Evolutionary conservation across 2,113 vertebrate genomes (phyloP), one percentile per base, ranked within the genome.

Genomic region (Hippocampus abdominalis): DNA sequence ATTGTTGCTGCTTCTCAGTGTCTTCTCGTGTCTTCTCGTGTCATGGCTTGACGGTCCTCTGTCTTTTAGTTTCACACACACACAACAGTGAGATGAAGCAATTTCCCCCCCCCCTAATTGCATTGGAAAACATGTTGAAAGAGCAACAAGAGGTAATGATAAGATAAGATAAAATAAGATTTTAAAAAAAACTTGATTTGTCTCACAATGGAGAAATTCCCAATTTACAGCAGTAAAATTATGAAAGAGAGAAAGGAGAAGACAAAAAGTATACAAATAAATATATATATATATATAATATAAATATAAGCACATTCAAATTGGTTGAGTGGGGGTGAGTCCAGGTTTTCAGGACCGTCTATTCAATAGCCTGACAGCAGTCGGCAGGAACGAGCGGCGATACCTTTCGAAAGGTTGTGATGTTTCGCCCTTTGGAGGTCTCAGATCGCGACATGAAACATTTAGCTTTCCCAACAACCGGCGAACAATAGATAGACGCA

Each of bases 401-500:
- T 36, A 36, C 32, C 32, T 36, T 36, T 36, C 72, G 85, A 88
- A 88, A 87, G 85, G 81, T 85, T 67, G 44, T 9, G 57, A 73
- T 89, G 82, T 90, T 87, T 87, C 82, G n/a, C 77, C 81, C 78
- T 32, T 73, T 66, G 81, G 77, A 84, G 89, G 84, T 91, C 88
- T 89, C 80, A 79, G 88, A 85, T 86, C 83, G 71, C 66, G 82
- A 88, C 82, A 83, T 89, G 79, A 88, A 89, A 88, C 89, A 86
- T 90, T 91, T 75, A 72, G 77, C 83, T 82, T 74, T 69, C 79
- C 84, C 78, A 83, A 84, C 86, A 77, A 84, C 82, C 5, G 40
- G n/a, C 2, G 12, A 64, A 64, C 79, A 57, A 91, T 90, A 90
- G 90, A 93, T 91, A 90, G 88, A 85, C 87, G 83, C 89, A 76